Percentiles rank a stretch among this genome's conserved stretches.
Evolutionary conservation across 2,888 invertebrate species (phyloP).

Genomic region (Idaea straminata): DNA sequence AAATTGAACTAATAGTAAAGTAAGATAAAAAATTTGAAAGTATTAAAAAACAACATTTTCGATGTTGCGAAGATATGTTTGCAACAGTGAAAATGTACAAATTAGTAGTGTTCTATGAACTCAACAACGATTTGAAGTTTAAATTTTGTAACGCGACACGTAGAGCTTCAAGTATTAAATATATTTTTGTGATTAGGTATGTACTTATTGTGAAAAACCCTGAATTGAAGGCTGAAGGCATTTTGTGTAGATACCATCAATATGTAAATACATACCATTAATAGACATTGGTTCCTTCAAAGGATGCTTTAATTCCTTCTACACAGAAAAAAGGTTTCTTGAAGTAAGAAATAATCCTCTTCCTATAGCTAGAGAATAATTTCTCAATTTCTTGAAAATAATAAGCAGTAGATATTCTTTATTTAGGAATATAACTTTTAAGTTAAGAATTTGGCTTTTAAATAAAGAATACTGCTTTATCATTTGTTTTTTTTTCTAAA

Average conservation of each 20-base stretch:
- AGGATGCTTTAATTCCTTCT: no score
- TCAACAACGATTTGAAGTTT: not conserved
- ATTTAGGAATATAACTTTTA: no score
- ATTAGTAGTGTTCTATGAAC: constrained; percentile 10
- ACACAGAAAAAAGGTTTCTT: no score
- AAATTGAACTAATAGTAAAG: constrained; percentile 8
- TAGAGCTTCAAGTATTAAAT: not conserved
- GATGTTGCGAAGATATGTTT: constrained; percentile 71
- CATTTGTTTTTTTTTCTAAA: no score
- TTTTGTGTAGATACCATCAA: not conserved
- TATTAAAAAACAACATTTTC: constrained; percentile 42
- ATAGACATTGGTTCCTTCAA: not conserved
- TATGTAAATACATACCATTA: not conserved
- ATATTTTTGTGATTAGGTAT: not conserved
- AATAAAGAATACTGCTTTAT: no score
- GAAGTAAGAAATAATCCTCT: no score
- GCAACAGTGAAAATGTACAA: constrained; percentile 63
- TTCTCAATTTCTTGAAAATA: no score
- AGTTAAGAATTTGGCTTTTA: no score
- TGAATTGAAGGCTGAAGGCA: constrained; percentile 1
- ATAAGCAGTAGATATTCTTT: no score
- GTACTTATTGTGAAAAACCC: not conserved
- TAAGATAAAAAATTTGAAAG: constrained; percentile 14
- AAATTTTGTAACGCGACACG: not conserved
- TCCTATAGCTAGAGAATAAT: no score